Evolutionary conservation across 2,888 invertebrate species (phyloP), one percentile per base, ranked within the genome.

Genomic region (Sarcophaga subvicina): DNA sequence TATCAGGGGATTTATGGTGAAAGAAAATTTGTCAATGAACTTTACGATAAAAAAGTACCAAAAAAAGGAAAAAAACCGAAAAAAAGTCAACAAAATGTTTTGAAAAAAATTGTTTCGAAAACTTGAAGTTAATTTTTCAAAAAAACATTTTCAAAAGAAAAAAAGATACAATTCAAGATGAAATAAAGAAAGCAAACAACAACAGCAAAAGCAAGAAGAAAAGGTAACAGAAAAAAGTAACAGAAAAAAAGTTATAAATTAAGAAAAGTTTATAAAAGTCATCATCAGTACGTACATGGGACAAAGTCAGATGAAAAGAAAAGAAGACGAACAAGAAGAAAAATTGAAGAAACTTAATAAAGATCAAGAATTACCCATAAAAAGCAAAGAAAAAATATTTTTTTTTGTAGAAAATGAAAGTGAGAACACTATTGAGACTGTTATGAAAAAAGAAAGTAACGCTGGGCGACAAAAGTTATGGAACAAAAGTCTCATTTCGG

Each of bases 21-120:
- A 64, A 60, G 59, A 54, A 75, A 75, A 79, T 75, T 79, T 79
- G 63, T 70, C 83, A 73, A 70, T 83, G 67, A 75, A 83, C 69
- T 80, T 49, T 45, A 6, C 3, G 3, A 45, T 17, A 67, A 10
- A 54, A 54, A 54, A 54, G 0, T 37, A 37, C 37, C 37, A 37
- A 37, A 37, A 71, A n/a, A 27, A 27, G 27, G 37, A 37, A 37
- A 37, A 37, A 6, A 37, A 37, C 1, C 37, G 6, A 37, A 37
- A 20, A 25, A 25, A 54, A 69, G 69, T 27, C 22, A 10, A 37
- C 8, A 75, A 60, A 62, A 73, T 63, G 47, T 49, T 67, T 59
- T 62, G 10, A 62, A 62, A 62, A 62, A 20, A 54, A 17, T 14
- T 54, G 4, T 54, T 49, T 6, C 10, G 17, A 17, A 75, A 73